Evolutionary conservation across 2,113 vertebrate genomes (phyloP), one percentile per base, ranked within the genome.

Genomic region (Motacilla alba): DNA sequence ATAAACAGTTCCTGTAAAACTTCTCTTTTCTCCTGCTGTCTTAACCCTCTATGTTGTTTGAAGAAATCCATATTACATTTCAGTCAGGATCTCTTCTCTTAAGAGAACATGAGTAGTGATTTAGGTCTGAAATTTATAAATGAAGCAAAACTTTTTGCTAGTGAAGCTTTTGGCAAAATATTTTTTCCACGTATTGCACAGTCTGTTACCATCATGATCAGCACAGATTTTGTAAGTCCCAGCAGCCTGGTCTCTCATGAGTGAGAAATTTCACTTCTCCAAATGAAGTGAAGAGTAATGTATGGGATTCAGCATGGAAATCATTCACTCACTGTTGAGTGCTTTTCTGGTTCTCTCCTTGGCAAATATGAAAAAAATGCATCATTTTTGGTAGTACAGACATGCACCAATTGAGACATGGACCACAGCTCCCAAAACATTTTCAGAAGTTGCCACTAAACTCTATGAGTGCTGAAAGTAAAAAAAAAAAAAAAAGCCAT

Each of bases 1-100:
- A 55, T 85, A 92, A 91, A 93, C 47, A 94, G 76, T 89, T 95
- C 89, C 88, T 88, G 79, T 64, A 96, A 96, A 97, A 96, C 31
- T 94, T 73, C 73, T 66, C 83, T 67, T 49, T 93, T 80, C 83
- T 88, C 35, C 74, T 50, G 41, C 59, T 23, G 15, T 37, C 70
- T 94, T 95, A 96, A 95, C 83, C 26, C 33, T 91, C 82, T 53
- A 4, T 62, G 92, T 30, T 85, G 63, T 85, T 93, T 89, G 82
- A 96, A 97, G 92, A 95, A 89, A 74, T 80, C 67, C 27, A 44
- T 31, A 33, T 39, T 49, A 11, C 30, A 49, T 84, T 87, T 85
- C 80, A 76, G 53, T 49, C 11, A 79, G 20, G n/a, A 56, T 64
- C 35, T 87, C 26, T 73, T 85, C 27, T 84, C n/a, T 94, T 85